These are phyloP conservation scores for Schrankia costaestrigalis DNA, from an alignment of 2,888 invertebrate genomes.

Conservation along the genomic window DNA sequence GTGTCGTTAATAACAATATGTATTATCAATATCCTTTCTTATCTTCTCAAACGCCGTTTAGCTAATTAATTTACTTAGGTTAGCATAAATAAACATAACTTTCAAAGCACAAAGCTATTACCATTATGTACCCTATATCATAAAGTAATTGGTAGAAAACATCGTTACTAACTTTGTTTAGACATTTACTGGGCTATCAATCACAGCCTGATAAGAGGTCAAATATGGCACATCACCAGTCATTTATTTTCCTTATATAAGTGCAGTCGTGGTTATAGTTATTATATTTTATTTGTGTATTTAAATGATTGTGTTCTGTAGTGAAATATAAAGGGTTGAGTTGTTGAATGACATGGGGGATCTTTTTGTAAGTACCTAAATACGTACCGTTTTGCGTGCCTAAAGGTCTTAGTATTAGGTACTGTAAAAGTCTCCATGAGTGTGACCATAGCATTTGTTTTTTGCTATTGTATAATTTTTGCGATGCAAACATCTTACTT, in stretches of 20 bases:
- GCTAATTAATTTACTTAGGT: not conserved
- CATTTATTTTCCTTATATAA: slow-evolving; percentile 17
- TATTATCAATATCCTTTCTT: too few species aligned
- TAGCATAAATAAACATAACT: too few species aligned
- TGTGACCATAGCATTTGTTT: too few species aligned
- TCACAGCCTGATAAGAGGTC: slow-evolving; percentile 30
- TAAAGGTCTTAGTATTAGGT: too few species aligned
- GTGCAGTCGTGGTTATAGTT: slow-evolving; percentile 10
- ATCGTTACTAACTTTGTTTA: slow-evolving; percentile 27
- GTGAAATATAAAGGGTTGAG: slow-evolving; percentile 5
- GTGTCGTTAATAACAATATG: too few species aligned
- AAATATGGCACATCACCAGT: slow-evolving; percentile 20
- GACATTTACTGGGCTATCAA: slow-evolving; percentile 23
- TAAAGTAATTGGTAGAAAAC: slow-evolving; percentile 28
- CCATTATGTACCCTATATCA: slow-evolving; percentile 9
- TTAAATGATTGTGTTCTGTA: slow-evolving; percentile 10
- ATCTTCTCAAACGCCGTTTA: too few species aligned
- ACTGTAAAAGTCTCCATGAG: too few species aligned
- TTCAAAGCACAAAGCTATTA: too few species aligned
- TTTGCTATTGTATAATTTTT: too few species aligned
- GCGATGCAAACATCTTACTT: too few species aligned
- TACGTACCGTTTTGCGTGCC: not conserved
- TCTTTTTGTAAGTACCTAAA: slow-evolving; percentile 43
- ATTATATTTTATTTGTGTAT: not conserved
- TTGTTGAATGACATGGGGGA: slow-evolving; percentile 41